These are phyloP conservation scores for Doris montereyensis DNA, from an alignment of 2,888 invertebrate species.

Conservation along the genomic window DNA sequence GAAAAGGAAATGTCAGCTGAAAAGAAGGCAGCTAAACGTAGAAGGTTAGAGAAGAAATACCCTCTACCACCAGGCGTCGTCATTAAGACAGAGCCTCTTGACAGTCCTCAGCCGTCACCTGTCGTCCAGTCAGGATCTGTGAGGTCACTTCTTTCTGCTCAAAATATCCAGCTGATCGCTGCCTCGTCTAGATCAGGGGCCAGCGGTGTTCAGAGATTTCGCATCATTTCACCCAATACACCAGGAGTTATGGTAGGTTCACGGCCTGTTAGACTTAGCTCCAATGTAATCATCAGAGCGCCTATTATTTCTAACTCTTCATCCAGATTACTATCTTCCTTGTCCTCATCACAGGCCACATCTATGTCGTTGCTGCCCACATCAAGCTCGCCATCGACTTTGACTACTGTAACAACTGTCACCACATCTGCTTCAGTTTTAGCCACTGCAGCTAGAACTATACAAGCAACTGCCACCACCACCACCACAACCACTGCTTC, in stretches of 20 bases:
- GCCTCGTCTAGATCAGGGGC: constrained; percentile 5
- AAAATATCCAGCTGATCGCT: constrained; percentile 34
- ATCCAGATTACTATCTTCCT: background rate
- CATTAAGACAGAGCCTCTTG: constrained; percentile 46
- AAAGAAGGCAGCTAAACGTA: constrained; percentile 40
- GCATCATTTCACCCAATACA: constrained; percentile 26
- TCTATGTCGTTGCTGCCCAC: background rate
- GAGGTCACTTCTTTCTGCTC: constrained; percentile 33
- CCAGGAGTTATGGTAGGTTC: constrained; percentile 11
- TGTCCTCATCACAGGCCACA: background rate
- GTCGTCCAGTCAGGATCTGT: background rate
- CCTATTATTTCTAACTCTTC: background rate
- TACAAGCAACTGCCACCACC: background rate
- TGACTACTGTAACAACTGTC: background rate
- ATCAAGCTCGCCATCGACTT: background rate
- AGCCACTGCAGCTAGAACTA: background rate
- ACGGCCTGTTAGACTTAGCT: background rate
- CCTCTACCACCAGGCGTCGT: constrained; percentile 45
- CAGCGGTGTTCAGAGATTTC: constrained; percentile 9
- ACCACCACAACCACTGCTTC: background rate
- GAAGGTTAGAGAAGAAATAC: constrained; percentile 42
- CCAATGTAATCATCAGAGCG: background rate
- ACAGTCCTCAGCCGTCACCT: background rate
- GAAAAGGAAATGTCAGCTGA: constrained; percentile 35
- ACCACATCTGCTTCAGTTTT: background rate